A percentile compares a stretch with the other conserved stretches of the same genome.
phyloP scores from a whole-genome alignment of 2,113 vertebrate species.

The Heloderma charlesbogerti region DNA sequence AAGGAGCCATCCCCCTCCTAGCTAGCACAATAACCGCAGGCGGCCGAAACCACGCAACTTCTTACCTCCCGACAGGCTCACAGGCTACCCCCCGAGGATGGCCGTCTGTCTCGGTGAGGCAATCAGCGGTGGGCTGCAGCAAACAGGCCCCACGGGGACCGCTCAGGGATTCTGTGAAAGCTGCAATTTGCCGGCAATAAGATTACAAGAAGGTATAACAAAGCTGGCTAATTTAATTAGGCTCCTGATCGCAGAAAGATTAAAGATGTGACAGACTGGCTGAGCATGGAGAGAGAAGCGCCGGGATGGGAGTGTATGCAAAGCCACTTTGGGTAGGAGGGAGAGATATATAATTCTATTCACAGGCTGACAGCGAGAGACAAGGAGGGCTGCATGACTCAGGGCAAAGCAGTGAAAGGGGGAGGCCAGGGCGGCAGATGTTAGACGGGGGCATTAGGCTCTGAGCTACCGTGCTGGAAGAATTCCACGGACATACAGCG shows the following conservation, averaged over 20 bases:
- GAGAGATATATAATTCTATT: not conserved
- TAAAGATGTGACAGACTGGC: slow-evolving; percentile 37
- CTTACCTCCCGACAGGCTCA: not conserved
- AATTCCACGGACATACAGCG: not conserved
- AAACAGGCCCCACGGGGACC: slow-evolving; percentile 10
- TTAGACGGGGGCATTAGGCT: not conserved
- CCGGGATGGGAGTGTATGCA: not conserved
- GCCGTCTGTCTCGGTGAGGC: not conserved
- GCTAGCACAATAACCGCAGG: not conserved
- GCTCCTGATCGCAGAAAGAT: slow-evolving; percentile 30
- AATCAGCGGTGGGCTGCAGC: slow-evolving; percentile 30
- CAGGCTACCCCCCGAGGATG: not conserved
- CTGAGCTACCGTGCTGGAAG: not conserved
- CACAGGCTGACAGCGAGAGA: not conserved
- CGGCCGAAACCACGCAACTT: not conserved
- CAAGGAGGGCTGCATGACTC: not conserved
- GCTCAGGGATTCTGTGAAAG: slow-evolving; percentile 24
- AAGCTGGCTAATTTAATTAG: slow-evolving; percentile 47
- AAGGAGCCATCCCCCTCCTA: not conserved
- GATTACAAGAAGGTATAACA: slow-evolving; percentile 44
- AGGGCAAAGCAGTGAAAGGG: not conserved
- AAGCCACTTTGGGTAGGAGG: not conserved
- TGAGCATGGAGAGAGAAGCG: slow-evolving; percentile 19
- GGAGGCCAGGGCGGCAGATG: not conserved
- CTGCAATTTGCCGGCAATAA: slow-evolving; percentile 36